Evolutionary conservation across 2,113 vertebrate genomes (phyloP).

Genomic region (Catharus bicknelli): DNA sequence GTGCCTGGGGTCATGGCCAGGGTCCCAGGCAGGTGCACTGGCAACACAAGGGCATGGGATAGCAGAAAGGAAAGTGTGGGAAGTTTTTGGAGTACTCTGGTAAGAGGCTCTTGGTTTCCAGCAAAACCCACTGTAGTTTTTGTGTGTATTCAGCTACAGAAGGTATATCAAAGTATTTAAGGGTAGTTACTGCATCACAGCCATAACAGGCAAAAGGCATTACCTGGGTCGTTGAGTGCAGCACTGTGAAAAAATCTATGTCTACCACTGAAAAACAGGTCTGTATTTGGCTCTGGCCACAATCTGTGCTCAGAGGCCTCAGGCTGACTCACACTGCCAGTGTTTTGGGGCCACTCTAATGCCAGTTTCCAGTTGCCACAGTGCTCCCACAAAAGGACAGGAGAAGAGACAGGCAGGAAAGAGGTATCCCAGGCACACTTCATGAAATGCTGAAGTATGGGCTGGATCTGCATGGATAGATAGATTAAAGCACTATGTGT

Average conservation of each 20-base stretch:
- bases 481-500: background rate
- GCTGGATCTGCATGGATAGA: fast-evolving
- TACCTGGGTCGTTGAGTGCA: background rate
- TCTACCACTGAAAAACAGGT: background rate
- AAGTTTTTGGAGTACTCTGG: background rate
- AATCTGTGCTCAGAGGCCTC: background rate
- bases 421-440: fast-evolving
- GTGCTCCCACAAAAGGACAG: background rate
- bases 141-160: background rate
- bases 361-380: background rate
- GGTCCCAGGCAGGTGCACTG: background rate
- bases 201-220: background rate
- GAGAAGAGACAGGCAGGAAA: background rate
- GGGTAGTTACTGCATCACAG: background rate
- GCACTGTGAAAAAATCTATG: background rate
- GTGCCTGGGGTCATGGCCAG: background rate
- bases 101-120: background rate
- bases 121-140: background rate
- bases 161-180: background rate
- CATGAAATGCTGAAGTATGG: background rate
- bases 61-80: fast-evolving
- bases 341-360: background rate
- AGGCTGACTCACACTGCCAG: background rate
- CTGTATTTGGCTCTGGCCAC: background rate
- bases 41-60: background rate